These are phyloP conservation scores for Zaprionus bogoriensis DNA, from an alignment of 2,888 invertebrate species.

Conservation along the genomic window DNA sequence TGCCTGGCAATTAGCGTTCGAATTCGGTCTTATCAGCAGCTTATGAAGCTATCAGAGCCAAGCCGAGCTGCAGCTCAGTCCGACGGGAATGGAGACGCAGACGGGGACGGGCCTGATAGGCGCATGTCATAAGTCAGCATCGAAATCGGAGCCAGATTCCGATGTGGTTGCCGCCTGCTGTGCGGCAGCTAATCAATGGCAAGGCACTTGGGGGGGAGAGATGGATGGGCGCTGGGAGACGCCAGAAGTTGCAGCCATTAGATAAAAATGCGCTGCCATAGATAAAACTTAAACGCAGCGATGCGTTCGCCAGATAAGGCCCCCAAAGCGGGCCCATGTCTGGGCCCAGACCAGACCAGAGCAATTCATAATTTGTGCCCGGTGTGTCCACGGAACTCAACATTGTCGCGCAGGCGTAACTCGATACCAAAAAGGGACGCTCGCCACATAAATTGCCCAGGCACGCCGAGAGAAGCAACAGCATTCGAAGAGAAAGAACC, in stretches of 20 bases:
- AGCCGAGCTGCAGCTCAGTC: no score
- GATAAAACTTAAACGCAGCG: conserved; percentile 66
- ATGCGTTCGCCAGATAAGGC: conserved; percentile 64
- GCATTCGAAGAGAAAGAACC: conserved; percentile 6
- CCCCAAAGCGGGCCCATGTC: conserved; percentile 17
- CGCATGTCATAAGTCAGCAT: conserved; percentile 69
- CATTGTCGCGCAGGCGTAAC: conserved; percentile 73
- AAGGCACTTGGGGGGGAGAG: no score
- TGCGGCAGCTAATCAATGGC: conserved; percentile 60
- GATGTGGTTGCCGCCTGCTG: conserved; percentile 45
- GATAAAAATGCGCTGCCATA: conserved; percentile 66
- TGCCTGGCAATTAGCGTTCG: conserved; percentile 65
- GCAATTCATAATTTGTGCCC: conserved; percentile 67
- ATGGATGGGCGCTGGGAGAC: neutral
- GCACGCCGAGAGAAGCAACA: neutral
- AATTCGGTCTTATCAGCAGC: conserved; percentile 56
- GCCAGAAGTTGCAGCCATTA: conserved; percentile 63
- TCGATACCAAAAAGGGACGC: conserved; percentile 63
- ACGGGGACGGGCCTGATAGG: conserved; percentile 37
- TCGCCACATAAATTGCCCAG: conserved; percentile 66
- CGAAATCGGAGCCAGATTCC: conserved; percentile 62
- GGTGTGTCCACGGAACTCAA: conserved; percentile 28
- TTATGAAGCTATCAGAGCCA: conserved; percentile 68
- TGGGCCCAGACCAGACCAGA: conserved; percentile 17
- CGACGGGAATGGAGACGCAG: no score